These are phyloP conservation scores for Cryptus viduatorius DNA, from an alignment of 2,888 invertebrate species.

Conservation along the genomic window DNA sequence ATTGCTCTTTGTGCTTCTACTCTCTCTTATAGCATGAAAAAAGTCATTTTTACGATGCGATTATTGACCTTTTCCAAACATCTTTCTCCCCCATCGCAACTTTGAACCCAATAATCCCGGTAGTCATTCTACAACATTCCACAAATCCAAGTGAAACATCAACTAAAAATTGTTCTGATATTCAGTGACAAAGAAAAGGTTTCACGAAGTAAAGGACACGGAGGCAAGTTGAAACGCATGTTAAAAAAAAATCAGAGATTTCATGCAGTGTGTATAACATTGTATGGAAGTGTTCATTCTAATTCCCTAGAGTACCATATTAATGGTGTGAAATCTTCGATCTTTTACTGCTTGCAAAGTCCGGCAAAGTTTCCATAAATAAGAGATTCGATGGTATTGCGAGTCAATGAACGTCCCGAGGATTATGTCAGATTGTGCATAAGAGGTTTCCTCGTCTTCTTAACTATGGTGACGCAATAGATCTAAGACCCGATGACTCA, in stretches of 20 bases:
- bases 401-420: constrained; percentile 11
- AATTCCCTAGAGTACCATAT: too few relatives aligned
- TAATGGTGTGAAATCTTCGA: too few relatives aligned
- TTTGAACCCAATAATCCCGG: too few relatives aligned
- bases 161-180: too few relatives aligned
- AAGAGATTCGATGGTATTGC: constrained; percentile 13
- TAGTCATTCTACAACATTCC: too few relatives aligned
- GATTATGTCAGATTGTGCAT: constrained; percentile 40
- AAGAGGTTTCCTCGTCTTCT: constrained; percentile 34
- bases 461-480: constrained; percentile 65
- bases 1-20: constrained; percentile 10
- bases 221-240: too few relatives aligned
- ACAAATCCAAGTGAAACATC: too few relatives aligned
- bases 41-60: not conserved
- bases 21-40: not conserved
- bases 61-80: not conserved
- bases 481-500: constrained; percentile 65
- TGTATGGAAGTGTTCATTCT: too few relatives aligned
- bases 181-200: too few relatives aligned
- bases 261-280: too few relatives aligned
- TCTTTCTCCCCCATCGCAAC: not conserved
- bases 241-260: too few relatives aligned
- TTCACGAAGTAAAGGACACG: too few relatives aligned
- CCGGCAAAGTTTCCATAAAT: not conserved
- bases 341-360: not conserved